phyloP scores from a whole-genome alignment of 2,113 vertebrate species.

The Sus scrofa region DNA sequence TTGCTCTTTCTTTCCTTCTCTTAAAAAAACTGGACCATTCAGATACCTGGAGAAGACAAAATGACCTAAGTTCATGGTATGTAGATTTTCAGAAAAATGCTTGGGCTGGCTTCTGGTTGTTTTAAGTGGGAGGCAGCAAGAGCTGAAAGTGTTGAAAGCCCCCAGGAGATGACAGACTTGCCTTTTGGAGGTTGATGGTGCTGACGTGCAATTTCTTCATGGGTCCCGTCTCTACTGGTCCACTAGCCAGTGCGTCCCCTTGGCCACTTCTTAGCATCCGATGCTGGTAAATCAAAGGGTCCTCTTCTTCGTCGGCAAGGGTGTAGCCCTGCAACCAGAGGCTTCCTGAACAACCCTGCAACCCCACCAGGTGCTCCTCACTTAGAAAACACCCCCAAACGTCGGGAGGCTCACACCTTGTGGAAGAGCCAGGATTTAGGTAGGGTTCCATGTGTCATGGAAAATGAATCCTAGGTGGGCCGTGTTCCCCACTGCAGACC shows the following conservation, averaged over 20 bases:
- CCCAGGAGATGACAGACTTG: conserved; percentile 57
- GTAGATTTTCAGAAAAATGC: conserved; percentile 2
- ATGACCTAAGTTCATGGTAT: neutral
- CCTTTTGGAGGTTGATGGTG: conserved; percentile 99
- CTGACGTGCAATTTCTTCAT: conserved; percentile 99
- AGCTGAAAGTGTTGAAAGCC: neutral
- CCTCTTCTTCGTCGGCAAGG: conserved; percentile 98
- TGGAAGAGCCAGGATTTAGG: neutral
- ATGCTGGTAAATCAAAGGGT: conserved; percentile 97
- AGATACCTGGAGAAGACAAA: neutral
- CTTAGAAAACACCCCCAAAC: neutral
- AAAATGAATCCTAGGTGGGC: neutral
- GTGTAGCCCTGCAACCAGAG: conserved; percentile 94
- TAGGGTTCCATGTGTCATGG: fast-evolving
- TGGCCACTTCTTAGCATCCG: conserved; percentile 93
- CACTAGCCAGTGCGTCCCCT: conserved; percentile 93
- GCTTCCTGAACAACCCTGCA: neutral
- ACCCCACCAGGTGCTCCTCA: neutral
- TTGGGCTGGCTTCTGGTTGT: neutral
- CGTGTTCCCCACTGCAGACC: neutral
- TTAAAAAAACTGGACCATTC: neutral
- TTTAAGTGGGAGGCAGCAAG: neutral
- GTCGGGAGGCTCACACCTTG: neutral
- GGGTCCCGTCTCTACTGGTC: conserved; percentile 96
- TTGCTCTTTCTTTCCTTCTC: neutral